Evolutionary conservation across 2,797 vertebrate genomes (phyloP).

Genomic region (Pterois miles): DNA sequence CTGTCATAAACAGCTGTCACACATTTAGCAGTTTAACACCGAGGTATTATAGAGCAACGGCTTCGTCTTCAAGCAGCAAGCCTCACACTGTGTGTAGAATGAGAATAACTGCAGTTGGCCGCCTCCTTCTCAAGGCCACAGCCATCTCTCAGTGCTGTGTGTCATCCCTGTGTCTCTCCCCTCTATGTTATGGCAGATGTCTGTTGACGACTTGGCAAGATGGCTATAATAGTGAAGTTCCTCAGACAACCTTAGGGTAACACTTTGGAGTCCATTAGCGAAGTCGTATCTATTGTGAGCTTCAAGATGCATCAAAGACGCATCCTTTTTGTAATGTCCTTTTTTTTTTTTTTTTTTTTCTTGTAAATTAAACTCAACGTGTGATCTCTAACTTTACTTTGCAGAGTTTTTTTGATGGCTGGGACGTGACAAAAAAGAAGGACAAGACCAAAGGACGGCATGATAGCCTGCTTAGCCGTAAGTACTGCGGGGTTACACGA

Average conservation of each 20-base stretch:
- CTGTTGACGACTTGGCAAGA: conserved; percentile 56
- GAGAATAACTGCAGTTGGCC: conserved; percentile 34
- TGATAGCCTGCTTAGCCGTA: conserved; percentile 82
- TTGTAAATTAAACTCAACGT: background rate
- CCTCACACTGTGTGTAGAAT: conserved; percentile 27
- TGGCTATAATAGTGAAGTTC: conserved; percentile 28
- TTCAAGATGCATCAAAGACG: conserved; percentile 12
- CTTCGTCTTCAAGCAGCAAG: conserved; percentile 19
- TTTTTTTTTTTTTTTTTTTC: background rate
- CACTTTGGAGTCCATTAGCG: conserved; percentile 18
- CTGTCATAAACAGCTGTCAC: conserved; percentile 70
- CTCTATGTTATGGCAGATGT: conserved; percentile 57
- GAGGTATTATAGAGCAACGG: conserved; percentile 38
- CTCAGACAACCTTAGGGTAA: conserved; percentile 43
- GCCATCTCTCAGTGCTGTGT: conserved; percentile 29
- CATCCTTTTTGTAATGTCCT: background rate
- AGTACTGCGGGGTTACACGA: conserved; percentile 45
- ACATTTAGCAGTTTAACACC: conserved; percentile 50
- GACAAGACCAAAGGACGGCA: conserved; percentile 92
- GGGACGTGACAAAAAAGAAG: conserved; percentile 96
- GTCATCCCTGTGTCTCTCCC: conserved; percentile 33
- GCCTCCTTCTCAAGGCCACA: conserved; percentile 51
- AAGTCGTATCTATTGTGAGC: background rate
- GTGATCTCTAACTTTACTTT: conserved; percentile 10
- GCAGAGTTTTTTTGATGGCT: conserved; percentile 97